Percentiles rank a stretch among this genome's conserved stretches.
Evolutionary conservation across 2,888 invertebrate genomes (phyloP).

Genomic region (Synanthedon tipuliformis): DNA sequence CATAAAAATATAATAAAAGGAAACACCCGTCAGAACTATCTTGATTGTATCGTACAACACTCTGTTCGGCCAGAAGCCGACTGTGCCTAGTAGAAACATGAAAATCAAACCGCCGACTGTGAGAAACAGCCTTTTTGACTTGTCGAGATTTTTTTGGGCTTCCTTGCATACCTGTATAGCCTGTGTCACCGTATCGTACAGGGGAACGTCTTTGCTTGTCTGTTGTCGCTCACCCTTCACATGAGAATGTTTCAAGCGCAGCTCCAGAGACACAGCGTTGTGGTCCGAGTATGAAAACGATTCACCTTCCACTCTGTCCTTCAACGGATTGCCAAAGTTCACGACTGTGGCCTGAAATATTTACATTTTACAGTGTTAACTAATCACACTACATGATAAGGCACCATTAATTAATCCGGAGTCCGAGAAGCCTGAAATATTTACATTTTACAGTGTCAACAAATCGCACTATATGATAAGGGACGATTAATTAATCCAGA

Average conservation of each 20-base stretch:
- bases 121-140: conserved; percentile 66
- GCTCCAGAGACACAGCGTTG: conserved; percentile 80
- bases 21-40: conserved; percentile 72
- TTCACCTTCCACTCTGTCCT: conserved; percentile 77
- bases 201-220: conserved; percentile 19
- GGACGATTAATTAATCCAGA: too few species aligned
- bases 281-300: conserved; percentile 90
- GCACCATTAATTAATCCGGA: too few species aligned
- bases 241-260: conserved; percentile 26
- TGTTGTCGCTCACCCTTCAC: conserved; percentile 13
- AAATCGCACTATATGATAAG: too few species aligned
- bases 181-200: conserved; percentile 61
- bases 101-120: conserved; percentile 59
- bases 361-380: too few species aligned
- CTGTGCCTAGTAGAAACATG: conserved; percentile 61
- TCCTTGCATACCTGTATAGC: conserved; percentile 72
- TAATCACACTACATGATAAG: too few species aligned
- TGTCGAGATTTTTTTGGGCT: conserved; percentile 60
- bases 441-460: too few species aligned
- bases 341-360: conserved; percentile 37
- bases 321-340: conserved; percentile 77
- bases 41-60: conserved; percentile 69
- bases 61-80: conserved; percentile 58
- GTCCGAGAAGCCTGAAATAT: too few species aligned
- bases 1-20: conserved; percentile 81